Base-by-base conservation (phyloP, 2,797 vertebrate species). In the Myotis planiceps region DNA sequence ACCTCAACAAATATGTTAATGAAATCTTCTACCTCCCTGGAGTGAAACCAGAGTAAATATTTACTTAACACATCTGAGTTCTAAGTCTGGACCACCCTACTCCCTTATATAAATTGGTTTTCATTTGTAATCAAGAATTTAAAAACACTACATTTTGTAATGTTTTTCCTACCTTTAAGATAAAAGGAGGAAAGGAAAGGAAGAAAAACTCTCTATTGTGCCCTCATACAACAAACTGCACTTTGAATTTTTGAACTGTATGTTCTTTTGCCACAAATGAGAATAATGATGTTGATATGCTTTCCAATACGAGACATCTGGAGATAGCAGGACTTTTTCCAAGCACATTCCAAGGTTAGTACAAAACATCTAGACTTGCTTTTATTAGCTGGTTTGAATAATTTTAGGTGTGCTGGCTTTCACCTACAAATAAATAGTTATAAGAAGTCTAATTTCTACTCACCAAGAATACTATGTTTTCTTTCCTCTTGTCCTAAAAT, bases 41-140 rank as follows among this genome's bases (percentile, higher is more conserved):
- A 92, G 69, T 94, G 79, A 92, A 76, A 86, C 49, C 84, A 88
- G 79, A 5, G 58, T 92, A 97, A 97, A 97, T 95, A 97, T 96
- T 98, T 97, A 94, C 96, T 47, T 49, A 95, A 66, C 29, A 96
- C 60, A 84, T 97, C 84, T 94, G 88, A 96, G 90, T 76, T 95
- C 37, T 45, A 87, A 92, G 85, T 97, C 96, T 96, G 94, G 95
- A 94, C 91, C 69, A 93, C 53, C 66, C 93, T 8, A 82, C 83
- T 96, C 58, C 78, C 75, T 63, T 63, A 80, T 60, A 95, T 68
- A 82, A 96, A 92, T 34, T 60, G 63, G 21, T 84, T 96, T 91
- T 95, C 45, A 81, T 63, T 80, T 90, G 85, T 51, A 86, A 84
- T 49, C 27, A 92, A 95, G 63, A 91, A 79, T 88, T 88, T 51